phyloP scores from a whole-genome alignment of 2,797 vertebrate genomes.

The Megalops cyprinoides region DNA sequence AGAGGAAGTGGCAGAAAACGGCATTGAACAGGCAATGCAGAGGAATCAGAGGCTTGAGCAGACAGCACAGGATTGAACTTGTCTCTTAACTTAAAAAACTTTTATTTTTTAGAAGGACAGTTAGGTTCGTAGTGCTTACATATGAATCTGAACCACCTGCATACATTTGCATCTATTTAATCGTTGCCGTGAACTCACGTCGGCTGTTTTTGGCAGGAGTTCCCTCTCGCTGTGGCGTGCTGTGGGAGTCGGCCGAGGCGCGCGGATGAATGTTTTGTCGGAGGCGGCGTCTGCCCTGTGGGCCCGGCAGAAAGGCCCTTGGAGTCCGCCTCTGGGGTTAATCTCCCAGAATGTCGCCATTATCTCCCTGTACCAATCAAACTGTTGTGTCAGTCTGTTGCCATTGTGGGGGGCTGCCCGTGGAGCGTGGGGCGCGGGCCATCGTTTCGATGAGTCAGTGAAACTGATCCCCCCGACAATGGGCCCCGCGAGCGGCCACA shows the following conservation, averaged over 20 bases:
- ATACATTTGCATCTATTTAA: not conserved
- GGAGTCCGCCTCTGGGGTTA: conserved; percentile 49
- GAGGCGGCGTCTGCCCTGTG: not conserved
- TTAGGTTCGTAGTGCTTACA: not conserved
- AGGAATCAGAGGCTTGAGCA: not conserved
- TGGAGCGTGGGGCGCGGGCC: conserved; percentile 48
- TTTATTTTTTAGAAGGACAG: not conserved
- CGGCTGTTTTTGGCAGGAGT: not conserved
- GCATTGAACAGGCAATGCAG: not conserved
- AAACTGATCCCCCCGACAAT: conserved; percentile 74
- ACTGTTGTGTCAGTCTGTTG: conserved; percentile 75
- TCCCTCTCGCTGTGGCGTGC: not conserved
- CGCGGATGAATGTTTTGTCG: not conserved
- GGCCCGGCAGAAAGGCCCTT: not conserved
- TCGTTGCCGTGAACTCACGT: not conserved
- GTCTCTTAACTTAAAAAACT: not conserved
- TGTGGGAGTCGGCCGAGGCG: not conserved
- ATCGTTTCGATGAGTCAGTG: conserved; percentile 77
- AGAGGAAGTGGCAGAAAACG: not conserved
- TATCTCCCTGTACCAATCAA: conserved; percentile 71
- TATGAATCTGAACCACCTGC: not conserved
- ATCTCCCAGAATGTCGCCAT: conserved; percentile 75
- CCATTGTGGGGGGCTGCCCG: conserved; percentile 65
- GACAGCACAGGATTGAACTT: not conserved
- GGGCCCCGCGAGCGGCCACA: conserved; percentile 67